A percentile compares a stretch with the other conserved stretches of the same genome.
Evolutionary conservation across 2,888 invertebrate species (phyloP).

Genomic region (Catocala nupta): DNA sequence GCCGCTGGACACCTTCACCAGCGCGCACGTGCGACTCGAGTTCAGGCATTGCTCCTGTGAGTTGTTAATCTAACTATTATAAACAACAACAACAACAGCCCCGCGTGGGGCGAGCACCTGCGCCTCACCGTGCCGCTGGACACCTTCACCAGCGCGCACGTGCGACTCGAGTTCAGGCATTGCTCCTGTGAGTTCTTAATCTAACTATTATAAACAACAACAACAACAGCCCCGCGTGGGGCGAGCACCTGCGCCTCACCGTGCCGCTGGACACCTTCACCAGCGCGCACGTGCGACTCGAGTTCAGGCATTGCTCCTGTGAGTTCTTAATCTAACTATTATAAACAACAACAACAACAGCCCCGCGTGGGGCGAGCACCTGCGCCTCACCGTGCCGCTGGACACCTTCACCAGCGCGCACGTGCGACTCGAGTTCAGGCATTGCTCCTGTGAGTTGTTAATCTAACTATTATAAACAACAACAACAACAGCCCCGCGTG

Average conservation of each 20-base stretch:
- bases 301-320: constrained; percentile 98
- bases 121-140: constrained; percentile 96
- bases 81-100: constrained; percentile 94
- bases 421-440: constrained; percentile 95
- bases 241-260: constrained; percentile 94
- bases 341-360: constrained; percentile 93
- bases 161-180: constrained; percentile 96
- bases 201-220: constrained; percentile 66
- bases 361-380: constrained; percentile 96
- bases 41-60: constrained; percentile 97
- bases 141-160: constrained; percentile 96
- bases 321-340: constrained; percentile 68
- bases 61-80: constrained; percentile 58
- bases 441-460: constrained; percentile 94
- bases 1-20: constrained; percentile 96
- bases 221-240: constrained; percentile 97
- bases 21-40: constrained; percentile 96
- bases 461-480: too few species aligned
- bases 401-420: constrained; percentile 97
- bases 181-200: constrained; percentile 93
- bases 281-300: constrained; percentile 96
- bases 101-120: constrained; percentile 96
- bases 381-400: constrained; percentile 95
- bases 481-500: constrained; percentile 97
- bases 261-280: constrained; percentile 97